phyloP scores from a whole-genome alignment of 2,888 invertebrate genomes.

The Prenolepis imparis region DNA sequence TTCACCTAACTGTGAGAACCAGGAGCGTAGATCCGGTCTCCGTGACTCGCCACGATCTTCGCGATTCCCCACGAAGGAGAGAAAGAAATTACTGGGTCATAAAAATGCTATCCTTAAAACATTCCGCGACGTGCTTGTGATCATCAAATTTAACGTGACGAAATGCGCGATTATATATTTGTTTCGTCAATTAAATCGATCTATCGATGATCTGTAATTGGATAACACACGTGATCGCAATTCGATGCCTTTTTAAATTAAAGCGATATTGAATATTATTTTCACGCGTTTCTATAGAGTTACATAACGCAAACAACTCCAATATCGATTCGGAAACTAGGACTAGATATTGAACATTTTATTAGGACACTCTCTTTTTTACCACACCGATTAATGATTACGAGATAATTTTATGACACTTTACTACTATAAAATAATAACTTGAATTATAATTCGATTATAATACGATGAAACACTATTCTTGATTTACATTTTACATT shows the following conservation, averaged over 20 bases:
- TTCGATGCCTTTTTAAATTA: background rate
- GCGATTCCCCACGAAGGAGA: slow-evolving; percentile 62
- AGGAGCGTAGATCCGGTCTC: slow-evolving; percentile 76
- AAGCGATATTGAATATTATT: background rate
- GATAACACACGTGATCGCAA: background rate
- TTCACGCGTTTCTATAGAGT: background rate
- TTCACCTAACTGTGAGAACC: slow-evolving; percentile 76
- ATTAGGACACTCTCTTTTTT: background rate
- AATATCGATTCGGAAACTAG: background rate
- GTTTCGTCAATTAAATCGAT: background rate
- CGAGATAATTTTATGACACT: background rate
- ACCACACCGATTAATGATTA: background rate
- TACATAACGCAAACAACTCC: background rate
- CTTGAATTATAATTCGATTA: slow-evolving; percentile 2
- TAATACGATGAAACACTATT: background rate
- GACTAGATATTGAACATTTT: background rate
- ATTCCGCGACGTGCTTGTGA: slow-evolving; percentile 7
- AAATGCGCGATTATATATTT: background rate
- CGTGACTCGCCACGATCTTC: slow-evolving; percentile 39
- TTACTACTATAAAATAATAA: background rate
- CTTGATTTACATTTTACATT: background rate
- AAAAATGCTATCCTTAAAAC: slow-evolving; percentile 61
- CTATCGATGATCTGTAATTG: background rate
- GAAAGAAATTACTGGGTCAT: slow-evolving; percentile 68
- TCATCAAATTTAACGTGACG: background rate